Evolutionary conservation across 1,140 invertebrate species (phyloP), one percentile per base, ranked within the genome.

Genomic region (Manduca sexta): DNA sequence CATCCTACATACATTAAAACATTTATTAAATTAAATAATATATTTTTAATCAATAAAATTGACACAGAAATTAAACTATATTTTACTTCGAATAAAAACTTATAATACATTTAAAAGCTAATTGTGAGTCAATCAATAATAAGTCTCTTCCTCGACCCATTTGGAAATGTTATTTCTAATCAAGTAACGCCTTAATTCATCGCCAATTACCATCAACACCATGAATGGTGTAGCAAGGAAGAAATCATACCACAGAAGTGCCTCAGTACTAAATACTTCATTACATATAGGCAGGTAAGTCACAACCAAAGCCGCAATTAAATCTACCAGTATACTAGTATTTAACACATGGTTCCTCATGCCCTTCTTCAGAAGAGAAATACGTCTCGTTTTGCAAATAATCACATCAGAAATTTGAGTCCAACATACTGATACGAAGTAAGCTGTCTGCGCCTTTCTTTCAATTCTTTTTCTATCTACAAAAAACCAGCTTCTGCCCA

Each of bases 321-420:
- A 83, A 75, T 93, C 92, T 57, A 94, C 89, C 2, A 93, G 41
- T 15, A 94, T 86, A 29, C 91, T 92, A 48, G 91, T 86, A 77
- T 94, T 94, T 18, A 95, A 74, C 2, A 90, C 82, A 81, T 89
- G 90, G 60, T 93, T 95, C 37, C 76, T 87, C 93, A 95, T 94
- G 60, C 93, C 93, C 62, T 95, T 93, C 49, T 92, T 89, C 21
- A 94, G 74, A 12, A 95, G 74, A 0, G 93, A 95, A 52, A 93
- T 90, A 52, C 91, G 85, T 50, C 94, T 86, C 0, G 93, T 95
- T 72, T 95, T 95, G 70, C 93, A 94, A 57, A 95, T 92, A 45
- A 95, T 91, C 33, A 93, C 87, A 83, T 95, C 93, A 12, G 93
- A 91, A 83, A 93, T 90, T 81, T 96, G 94, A 14, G 93, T 93